Evolutionary conservation across 2,888 invertebrate genomes (phyloP), one percentile per base, ranked within the genome.

Genomic region (Hemicrepidius hirtus): DNA sequence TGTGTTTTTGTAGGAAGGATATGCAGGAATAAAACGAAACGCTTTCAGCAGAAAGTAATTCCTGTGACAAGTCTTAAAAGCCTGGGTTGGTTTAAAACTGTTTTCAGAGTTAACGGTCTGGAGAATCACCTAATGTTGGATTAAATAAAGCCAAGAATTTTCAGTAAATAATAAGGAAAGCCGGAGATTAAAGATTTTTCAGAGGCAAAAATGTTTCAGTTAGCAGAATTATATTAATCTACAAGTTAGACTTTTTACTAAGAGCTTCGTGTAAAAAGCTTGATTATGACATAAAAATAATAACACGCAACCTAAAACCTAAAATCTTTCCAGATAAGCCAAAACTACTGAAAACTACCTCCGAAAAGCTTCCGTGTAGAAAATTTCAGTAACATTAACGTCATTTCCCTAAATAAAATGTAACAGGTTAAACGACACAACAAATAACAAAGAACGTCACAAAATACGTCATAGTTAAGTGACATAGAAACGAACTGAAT

Each of bases 391-490:
- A n/a, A n/a, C 40, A 40, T 40, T 13, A 13, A 6, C 40, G 13
- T 40, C 40, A 46, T 46, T 46, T 46, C 46, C 46, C 46, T 18
- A 46, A 46, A 46, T 46, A 46, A 18, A 16, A 16, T n/a, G 46
- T 46, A 46, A 46, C 46, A 46, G 46, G 46, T 46, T 13, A 46
- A 3, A 46, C 20, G 10, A 40, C 40, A 40, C 40, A 40, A 3
- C 40, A 40, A 46, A 46, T 9, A 46, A 46, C 20, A 46, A 9
- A 24, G 9, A 21, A 37, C 55, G 55, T 55, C 55, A 55, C 35
- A 53, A 53, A 18, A n/a, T 0, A 18, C 55, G 35, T 57, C 55
- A 57, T 37, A 16, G 55, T 37, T 28, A 53, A 53, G 53, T 28
- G 53, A 13, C 28, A 9, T 10, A 18, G 18, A 35, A 55, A 37